These are phyloP conservation scores for Acomys russatus DNA, from an alignment of 2,797 vertebrate species.

Conservation along the genomic window DNA sequence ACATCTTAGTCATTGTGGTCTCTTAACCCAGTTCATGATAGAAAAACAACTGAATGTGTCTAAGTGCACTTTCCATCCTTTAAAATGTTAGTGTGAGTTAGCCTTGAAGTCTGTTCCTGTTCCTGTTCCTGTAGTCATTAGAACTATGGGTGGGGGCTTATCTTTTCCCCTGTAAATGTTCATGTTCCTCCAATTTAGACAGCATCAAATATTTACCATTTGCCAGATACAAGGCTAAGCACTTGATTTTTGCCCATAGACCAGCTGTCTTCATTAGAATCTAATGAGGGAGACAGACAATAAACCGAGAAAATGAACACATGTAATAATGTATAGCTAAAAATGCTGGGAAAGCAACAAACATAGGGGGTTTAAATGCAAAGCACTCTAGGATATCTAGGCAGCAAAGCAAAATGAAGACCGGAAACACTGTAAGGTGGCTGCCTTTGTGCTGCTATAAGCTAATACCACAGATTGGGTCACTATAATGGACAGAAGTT, in stretches of 20 bases:
- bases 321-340: background rate
- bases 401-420: background rate
- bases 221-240: background rate
- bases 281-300: background rate
- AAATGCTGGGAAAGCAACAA: background rate
- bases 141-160: background rate
- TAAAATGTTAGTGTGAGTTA: background rate
- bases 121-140: constrained; percentile 33
- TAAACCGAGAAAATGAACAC: background rate
- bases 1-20: background rate
- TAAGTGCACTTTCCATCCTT: background rate
- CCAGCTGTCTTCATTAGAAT: constrained; percentile 13
- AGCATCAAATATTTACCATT: constrained; percentile 29
- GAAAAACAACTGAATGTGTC: background rate
- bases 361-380: constrained; percentile 4
- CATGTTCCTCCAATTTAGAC: background rate
- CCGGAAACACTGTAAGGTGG: background rate
- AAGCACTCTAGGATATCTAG: background rate
- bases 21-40: background rate
- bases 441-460: background rate
- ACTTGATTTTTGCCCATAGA: constrained; percentile 7
- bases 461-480: background rate
- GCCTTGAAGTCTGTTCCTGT: background rate
- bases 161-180: background rate
- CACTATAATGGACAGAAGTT: background rate